Conservation (phyloP, 2,113 vertebrate genomes). For the Heterocephalus glaber region DNA sequence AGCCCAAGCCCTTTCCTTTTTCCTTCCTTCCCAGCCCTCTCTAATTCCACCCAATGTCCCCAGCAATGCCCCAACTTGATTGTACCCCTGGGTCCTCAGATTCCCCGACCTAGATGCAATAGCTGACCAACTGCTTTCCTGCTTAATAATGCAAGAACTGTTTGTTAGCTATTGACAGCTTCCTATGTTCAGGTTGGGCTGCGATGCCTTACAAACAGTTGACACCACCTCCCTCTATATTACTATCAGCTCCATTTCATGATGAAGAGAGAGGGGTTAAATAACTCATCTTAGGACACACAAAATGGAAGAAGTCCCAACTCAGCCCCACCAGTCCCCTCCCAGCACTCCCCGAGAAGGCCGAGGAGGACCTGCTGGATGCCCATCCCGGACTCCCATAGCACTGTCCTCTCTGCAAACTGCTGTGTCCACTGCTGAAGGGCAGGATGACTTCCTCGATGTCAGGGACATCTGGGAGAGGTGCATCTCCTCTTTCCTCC, state of each 20-base stretch:
- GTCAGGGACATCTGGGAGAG: background rate
- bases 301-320: background rate
- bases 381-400: background rate
- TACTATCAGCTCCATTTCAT: background rate
- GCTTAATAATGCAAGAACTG: background rate
- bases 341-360: rapidly evolving
- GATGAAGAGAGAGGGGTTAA: background rate
- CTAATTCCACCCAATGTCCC: background rate
- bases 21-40: background rate
- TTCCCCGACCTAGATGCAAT: background rate
- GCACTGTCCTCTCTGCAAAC: background rate
- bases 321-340: background rate
- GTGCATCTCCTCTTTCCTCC: background rate
- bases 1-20: background rate
- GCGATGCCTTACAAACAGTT: background rate
- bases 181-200: background rate
- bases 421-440: background rate
- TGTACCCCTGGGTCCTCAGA: background rate
- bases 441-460: background rate
- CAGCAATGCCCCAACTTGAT: background rate
- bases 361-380: background rate
- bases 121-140: background rate
- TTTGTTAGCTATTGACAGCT: background rate
- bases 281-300: background rate
- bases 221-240: background rate